Base-by-base conservation (phyloP, 2,113 vertebrate species). In the Burhinus oedicnemus region DNA sequence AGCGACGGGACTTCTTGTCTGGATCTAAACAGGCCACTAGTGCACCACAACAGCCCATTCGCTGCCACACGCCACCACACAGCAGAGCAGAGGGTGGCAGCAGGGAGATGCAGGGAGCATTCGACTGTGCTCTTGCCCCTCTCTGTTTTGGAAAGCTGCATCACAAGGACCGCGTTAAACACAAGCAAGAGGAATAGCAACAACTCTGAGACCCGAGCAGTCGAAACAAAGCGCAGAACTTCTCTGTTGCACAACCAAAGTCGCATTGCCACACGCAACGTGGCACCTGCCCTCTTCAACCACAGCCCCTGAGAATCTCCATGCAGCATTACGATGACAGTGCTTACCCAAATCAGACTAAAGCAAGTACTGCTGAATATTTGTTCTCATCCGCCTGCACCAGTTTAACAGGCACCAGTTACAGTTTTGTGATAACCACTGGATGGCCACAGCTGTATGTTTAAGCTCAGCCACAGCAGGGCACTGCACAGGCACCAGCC, bases 201-300 rank as follows among this genome's bases (percentile, higher is more conserved):
- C 57, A 38, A 1, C 27, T 5, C 23, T 0, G 4, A 34, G 11
- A 8, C 13, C 36, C 13, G 12, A 19, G 47, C 22, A n/a, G 14
- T 0, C 17, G 30, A 8, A 54, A 29, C 7, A 11, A 38, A 68
- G 16, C 0, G 0, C 29, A 44, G 47, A 17, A 38, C 26, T 5
- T 21, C 32, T 3, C 27, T 32, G 47, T 58, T 45, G 52, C 74
- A 14, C 21, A 29, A 1, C 16, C 16, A 3, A 21, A 61, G 21
- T 0, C 29, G 49, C 15, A 1, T 0, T 9, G 25, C 27, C 58
- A 22, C 49, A 2, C 0, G 19, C n/a, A 20, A 20, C 15, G 2
- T 1, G 10, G 30, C 3, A 1, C 19, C 18, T 8, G 5, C 11
- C 17, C 29, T 51, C 54, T 22, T 25, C 49, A 30, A 0, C 38